Evolutionary conservation across 2,888 invertebrate genomes (phyloP).

Genomic region (Reticulitermes lucifugus): DNA sequence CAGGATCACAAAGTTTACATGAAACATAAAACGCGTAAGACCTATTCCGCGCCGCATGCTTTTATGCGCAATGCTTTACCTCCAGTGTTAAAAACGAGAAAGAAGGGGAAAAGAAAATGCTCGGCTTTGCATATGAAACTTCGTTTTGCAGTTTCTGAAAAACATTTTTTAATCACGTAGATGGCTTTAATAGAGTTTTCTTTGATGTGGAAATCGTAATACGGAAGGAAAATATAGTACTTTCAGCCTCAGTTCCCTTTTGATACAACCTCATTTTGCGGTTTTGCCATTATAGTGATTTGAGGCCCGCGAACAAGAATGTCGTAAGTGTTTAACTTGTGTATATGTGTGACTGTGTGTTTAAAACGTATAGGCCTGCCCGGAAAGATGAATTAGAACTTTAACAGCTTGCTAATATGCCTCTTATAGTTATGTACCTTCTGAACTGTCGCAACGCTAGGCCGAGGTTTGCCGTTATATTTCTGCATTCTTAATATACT

Average conservation of each 20-base stretch:
- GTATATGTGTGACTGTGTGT: too few species aligned
- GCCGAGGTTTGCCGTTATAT: too few species aligned
- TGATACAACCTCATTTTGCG: not conserved
- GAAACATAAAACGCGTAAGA: not conserved
- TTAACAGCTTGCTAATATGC: too few species aligned
- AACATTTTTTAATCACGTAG: slow-evolving; percentile 36
- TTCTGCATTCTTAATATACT: too few species aligned
- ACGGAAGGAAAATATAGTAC: slow-evolving; percentile 5
- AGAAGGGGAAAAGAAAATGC: not conserved
- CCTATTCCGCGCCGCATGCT: not conserved
- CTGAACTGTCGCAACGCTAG: too few species aligned
- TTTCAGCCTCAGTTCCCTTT: not conserved
- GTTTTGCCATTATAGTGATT: not conserved
- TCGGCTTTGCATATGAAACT: not conserved
- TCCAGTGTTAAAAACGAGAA: slow-evolving; percentile 7
- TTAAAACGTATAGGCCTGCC: too few species aligned
- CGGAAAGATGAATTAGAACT: too few species aligned
- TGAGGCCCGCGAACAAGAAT: not conserved
- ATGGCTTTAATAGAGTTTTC: slow-evolving; percentile 36
- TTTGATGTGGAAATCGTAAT: slow-evolving; percentile 35
- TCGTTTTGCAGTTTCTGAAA: slow-evolving; percentile 18
- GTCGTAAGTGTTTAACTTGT: not conserved
- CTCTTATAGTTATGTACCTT: too few species aligned
- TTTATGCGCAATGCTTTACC: not conserved
- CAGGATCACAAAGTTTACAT: not conserved